A percentile compares a stretch with the other conserved stretches of the same genome.
Conservation (phyloP, 2,797 vertebrate species). For the Enteromius treurensis region DNA sequence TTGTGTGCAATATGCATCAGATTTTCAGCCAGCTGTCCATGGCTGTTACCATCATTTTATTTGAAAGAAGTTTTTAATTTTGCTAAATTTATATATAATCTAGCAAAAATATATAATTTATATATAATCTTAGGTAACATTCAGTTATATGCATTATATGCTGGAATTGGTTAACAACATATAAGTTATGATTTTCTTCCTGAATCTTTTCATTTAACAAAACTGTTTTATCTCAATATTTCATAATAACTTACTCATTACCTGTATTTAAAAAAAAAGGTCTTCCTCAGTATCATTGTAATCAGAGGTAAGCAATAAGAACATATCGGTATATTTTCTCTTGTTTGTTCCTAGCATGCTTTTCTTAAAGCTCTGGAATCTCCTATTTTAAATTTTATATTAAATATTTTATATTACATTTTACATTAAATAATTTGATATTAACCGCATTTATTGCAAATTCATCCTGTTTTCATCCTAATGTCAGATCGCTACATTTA, state of each 20-base stretch:
- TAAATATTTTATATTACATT: too few species aligned
- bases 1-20: not conserved
- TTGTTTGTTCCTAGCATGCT: not conserved
- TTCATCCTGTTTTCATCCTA: not conserved
- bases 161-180: not conserved
- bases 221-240: too few species aligned
- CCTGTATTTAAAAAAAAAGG: not conserved
- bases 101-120: not conserved
- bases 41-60: not conserved
- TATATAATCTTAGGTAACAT: too few species aligned
- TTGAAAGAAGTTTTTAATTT: not conserved
- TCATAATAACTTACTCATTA: not conserved
- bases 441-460: not conserved
- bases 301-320: not conserved
- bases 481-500: not conserved
- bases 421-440: not conserved
- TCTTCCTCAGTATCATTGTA: not conserved
- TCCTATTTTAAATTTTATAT: too few species aligned
- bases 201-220: not conserved
- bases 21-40: not conserved
- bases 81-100: not conserved
- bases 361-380: not conserved
- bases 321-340: not conserved
- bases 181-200: not conserved
- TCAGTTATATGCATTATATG: not conserved